Conservation (phyloP, 2,113 vertebrate genomes). For the Opisthocomus hoazin region DNA sequence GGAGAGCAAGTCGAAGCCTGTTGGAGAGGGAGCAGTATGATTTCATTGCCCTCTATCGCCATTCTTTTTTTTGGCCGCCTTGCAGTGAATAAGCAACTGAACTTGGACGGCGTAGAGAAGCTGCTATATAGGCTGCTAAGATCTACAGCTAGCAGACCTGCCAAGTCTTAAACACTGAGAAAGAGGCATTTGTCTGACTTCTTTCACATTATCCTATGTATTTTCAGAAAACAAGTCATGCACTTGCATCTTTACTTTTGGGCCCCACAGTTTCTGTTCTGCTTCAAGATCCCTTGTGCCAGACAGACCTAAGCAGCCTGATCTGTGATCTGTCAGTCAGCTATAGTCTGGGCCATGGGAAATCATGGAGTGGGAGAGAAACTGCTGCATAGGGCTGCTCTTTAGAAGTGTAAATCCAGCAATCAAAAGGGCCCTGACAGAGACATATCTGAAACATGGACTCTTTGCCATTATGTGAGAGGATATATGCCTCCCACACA, state of each 20-base stretch:
- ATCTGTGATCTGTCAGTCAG: conserved; percentile 33
- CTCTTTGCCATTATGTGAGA: not conserved
- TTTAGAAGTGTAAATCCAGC: conserved; percentile 34
- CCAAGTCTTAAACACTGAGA: conserved; percentile 47
- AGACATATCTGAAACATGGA: not conserved
- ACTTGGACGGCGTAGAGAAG: conserved; percentile 34
- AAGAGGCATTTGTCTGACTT: conserved; percentile 61
- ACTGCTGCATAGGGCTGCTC: conserved; percentile 2
- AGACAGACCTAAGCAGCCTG: conserved; percentile 39
- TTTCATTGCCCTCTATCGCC: conserved; percentile 40
- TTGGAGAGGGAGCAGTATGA: conserved; percentile 17
- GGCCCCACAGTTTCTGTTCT: conserved; percentile 31
- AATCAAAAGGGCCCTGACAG: conserved; percentile 24
- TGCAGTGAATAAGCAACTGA: conserved; percentile 40
- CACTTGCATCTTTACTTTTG: conserved; percentile 45
- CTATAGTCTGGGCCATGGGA: conserved; percentile 13
- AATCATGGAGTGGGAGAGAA: conserved; percentile 8
- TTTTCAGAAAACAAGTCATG: conserved; percentile 64
- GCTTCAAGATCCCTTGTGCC: conserved; percentile 36
- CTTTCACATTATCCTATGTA: conserved; percentile 58
- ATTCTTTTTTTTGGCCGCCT: conserved; percentile 33
- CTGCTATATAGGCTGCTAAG: conserved; percentile 44
- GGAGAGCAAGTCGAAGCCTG: not conserved
- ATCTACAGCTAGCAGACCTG: conserved; percentile 30
- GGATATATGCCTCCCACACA: not conserved